Base-by-base conservation (phyloP, 2,888 invertebrate species). In the Eristalinus sepulchralis region DNA sequence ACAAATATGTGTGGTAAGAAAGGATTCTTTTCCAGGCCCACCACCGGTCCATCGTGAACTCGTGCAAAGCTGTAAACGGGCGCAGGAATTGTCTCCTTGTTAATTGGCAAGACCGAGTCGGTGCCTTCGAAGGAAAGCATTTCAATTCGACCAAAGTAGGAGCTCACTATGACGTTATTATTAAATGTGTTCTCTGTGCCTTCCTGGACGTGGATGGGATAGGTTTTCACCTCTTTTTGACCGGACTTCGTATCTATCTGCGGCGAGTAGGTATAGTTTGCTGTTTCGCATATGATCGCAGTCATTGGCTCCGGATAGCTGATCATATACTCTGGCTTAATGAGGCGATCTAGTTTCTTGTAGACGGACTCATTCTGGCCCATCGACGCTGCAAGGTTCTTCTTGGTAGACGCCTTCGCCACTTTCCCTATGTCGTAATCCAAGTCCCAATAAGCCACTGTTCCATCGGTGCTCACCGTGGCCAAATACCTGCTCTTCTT, bases 1-100 rank as follows among this genome's bases (percentile, higher is more conserved):
- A 96, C 92, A 39, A 96, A 93, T 6, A 96, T 90, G 80, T 95
- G 93, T 33, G 93, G 92, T 77, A 95, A 93, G 86, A 95, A 94
- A 0, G 95, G 95, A 89, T 96, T 96, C 90, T 94, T 94, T 55
- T 93, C 92, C 2, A 94, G 91, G 22, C 93, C 92, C 0, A 94
- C 93, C 59, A 97, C 91, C 0, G 96, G 95, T 0, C 96, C 97
- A 89, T 96, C 96, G 89, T 97, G 97, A 76, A 95, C 94, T 73
- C 92, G 93, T 62, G 94, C 93, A 85, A 92, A 94, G 79, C 89
- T 89, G 0, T 77, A 60, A 0, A 92, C 93, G 1, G 86, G 71
- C 90, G 89, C 91, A 71, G 93, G 92, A 2, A 93, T 90, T 3
- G 89, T 89, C 89, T 96, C 96, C 8, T 94, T 94, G 89, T 95